Conservation (phyloP, 1,140 invertebrate genomes). For the Delia radicum region DNA sequence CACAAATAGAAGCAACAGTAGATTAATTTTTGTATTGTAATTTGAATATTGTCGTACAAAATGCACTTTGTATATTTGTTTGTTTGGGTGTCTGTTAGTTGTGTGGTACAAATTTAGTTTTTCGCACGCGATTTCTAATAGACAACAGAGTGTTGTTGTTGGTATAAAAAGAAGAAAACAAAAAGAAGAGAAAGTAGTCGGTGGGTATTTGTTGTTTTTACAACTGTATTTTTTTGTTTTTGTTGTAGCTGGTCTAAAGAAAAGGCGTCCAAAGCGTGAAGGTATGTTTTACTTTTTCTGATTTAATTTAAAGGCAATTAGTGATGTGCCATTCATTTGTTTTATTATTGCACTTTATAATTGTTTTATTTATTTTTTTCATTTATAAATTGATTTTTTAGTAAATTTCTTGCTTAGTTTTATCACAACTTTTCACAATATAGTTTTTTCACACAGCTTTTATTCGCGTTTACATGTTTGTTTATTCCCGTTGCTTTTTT, state of each 20-base stretch:
- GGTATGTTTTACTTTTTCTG: background rate
- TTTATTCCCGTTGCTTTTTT: background rate
- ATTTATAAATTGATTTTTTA: background rate
- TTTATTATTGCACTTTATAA: background rate
- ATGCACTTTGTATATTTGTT: background rate
- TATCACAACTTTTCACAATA: background rate
- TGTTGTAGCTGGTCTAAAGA: background rate
- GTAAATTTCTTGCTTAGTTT: background rate
- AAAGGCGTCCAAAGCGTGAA: background rate
- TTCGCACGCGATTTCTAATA: background rate
- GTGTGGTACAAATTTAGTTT: background rate
- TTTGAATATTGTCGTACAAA: background rate
- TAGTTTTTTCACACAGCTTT: constrained; percentile 1
- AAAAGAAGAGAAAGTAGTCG: background rate
- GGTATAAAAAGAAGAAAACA: background rate
- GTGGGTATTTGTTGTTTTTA: background rate
- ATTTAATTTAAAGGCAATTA: background rate
- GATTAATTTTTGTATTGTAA: background rate
- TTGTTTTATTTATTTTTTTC: constrained; percentile 2
- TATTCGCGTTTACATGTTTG: background rate
- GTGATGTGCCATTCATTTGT: background rate
- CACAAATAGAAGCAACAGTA: background rate
- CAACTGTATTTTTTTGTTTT: background rate
- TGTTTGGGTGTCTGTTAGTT: background rate
- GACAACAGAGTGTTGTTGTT: background rate